A percentile compares a stretch with the other conserved stretches of the same genome.
phyloP scores from a whole-genome alignment of 2,113 vertebrate species.

The Petrocephalus zakoni region DNA sequence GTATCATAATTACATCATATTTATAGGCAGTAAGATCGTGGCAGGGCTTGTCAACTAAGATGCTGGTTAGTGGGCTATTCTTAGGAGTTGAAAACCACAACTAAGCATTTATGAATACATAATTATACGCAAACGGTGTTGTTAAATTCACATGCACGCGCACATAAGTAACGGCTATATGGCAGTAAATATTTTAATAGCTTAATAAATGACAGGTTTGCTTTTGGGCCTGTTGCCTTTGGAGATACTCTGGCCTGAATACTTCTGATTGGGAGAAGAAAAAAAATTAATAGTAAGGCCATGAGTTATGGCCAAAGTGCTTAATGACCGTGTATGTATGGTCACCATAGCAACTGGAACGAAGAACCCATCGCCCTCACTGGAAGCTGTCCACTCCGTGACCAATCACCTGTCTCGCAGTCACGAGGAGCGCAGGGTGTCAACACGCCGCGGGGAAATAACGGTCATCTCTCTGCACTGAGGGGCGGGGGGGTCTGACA shows the following conservation, averaged over 20 bases:
- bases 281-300: conserved; percentile 33
- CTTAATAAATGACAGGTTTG: conserved; percentile 26
- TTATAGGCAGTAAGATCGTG: background rate
- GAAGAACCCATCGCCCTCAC: conserved; percentile 35
- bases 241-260: conserved; percentile 29
- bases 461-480: conserved; percentile 37
- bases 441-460: conserved; percentile 20
- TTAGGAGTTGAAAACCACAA: background rate
- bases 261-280: conserved; percentile 33
- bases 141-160: background rate
- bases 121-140: background rate
- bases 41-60: background rate
- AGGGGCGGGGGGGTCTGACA: conserved; percentile 40
- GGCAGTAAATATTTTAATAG: background rate
- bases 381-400: conserved; percentile 47
- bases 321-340: conserved; percentile 44
- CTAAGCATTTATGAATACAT: background rate
- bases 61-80: background rate
- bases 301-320: conserved; percentile 48
- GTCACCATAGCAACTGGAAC: conserved; percentile 46
- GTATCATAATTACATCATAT: background rate
- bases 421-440: conserved; percentile 28
- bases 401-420: conserved; percentile 44
- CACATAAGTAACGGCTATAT: background rate
- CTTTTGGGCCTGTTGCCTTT: conserved; percentile 16